Base-by-base conservation (phyloP, 2,797 vertebrate species). In the Fundulus diaphanus region DNA sequence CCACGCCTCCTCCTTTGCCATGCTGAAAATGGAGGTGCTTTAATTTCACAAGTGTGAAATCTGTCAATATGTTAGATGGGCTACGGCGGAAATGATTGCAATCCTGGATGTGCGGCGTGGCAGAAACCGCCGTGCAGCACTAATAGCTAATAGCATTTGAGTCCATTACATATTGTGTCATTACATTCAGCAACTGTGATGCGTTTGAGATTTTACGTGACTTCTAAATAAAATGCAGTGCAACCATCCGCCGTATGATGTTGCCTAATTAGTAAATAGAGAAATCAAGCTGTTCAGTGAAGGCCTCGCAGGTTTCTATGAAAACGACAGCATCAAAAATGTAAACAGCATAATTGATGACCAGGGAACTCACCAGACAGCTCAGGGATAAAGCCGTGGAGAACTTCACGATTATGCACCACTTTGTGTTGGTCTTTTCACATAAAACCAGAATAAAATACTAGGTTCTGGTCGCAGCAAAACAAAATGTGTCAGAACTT, bases 1-100 rank as follows among this genome's bases (percentile, higher is more conserved):
- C 68, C 66, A 74, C 82, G 70, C 56, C 74, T 16, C 35, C 46
- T 73, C 68, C 29, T 67, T 3, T 31, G 48, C 40, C 52, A 68
- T 77, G 31, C 77, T 72, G 51, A 51, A 49, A 6, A 6, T 37
- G 24, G 44, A 24, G 24, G 42, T 73, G 27, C 2, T 61, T 77
- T 59, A 46, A 74, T 33, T 7, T 13, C 42, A 57, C 5, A 31
- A 73, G 48, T 27, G 48, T 35, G 51, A 59, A 72, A 67, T 16
- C n/a, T 35, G 1, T 18, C 59, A 22, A 63, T 22, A 63, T 22
- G 33, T 63, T 63, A 63, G 33, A 3, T 18, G 33, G 13, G 20
- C 15, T 24, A 12, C 3, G 22, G 7, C 12, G 5, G 59, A 63
- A n/a, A 31, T 24, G 24, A 37, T 24, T 35, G 33, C 57, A 61